These are phyloP conservation scores for Drosophila saltans DNA, from an alignment of 1,140 invertebrate genomes.

Conservation along the genomic window DNA sequence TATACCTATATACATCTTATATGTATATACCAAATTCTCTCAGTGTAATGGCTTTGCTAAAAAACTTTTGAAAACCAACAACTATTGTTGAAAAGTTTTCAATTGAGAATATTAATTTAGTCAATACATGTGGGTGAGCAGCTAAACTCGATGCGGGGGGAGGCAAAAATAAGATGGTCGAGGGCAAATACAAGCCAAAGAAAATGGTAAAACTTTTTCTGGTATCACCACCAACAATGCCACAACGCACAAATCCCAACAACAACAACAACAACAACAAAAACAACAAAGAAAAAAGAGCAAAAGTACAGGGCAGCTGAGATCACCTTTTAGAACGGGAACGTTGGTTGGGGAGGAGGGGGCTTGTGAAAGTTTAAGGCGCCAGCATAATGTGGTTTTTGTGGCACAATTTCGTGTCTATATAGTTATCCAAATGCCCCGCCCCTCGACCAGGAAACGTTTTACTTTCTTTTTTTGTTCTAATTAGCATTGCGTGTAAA, in stretches of 20 bases:
- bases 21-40: slow-evolving; percentile 12
- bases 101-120: slow-evolving; percentile 82
- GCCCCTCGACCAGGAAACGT: not conserved
- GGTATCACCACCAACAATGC: slow-evolving; percentile 17
- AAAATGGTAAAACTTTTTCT: slow-evolving; percentile 78
- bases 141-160: slow-evolving; percentile 34
- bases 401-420: slow-evolving; percentile 71
- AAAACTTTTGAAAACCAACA: slow-evolving; percentile 66
- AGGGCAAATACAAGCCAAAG: slow-evolving; percentile 54
- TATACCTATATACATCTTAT: too few species aligned
- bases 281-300: slow-evolving; percentile 14
- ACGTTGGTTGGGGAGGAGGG: too few species aligned
- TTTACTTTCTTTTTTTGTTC: slow-evolving; percentile 32
- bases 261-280: slow-evolving; percentile 25
- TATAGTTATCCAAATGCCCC: slow-evolving; percentile 1
- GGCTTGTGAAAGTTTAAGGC: slow-evolving; percentile 33
- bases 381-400: slow-evolving; percentile 78
- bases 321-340: slow-evolving; percentile 3
- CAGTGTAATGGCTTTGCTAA: slow-evolving; percentile 72
- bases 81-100: slow-evolving; percentile 80
- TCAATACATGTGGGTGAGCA: slow-evolving; percentile 75
- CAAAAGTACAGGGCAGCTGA: slow-evolving; percentile 19
- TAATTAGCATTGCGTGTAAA: slow-evolving; percentile 73
- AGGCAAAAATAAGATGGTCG: not conserved
- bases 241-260: slow-evolving; percentile 50